phyloP scores from a whole-genome alignment of 2,797 vertebrate genomes.

The Gephyroberyx darwinii region DNA sequence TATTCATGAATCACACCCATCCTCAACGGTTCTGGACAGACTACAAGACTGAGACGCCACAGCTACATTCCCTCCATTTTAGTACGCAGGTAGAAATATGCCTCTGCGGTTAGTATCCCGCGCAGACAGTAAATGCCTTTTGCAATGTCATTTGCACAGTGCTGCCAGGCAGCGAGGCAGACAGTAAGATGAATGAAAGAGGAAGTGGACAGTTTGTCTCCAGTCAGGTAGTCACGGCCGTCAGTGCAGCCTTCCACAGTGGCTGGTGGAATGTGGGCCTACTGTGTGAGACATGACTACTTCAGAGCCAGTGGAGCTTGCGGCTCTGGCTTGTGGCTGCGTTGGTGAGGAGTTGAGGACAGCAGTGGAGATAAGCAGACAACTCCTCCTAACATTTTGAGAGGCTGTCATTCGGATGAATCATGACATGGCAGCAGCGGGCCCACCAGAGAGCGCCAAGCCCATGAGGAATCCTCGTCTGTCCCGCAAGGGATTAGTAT shows the following conservation, averaged over 20 bases:
- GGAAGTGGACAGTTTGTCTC: constrained; percentile 62
- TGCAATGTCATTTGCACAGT: constrained; percentile 46
- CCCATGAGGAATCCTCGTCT: constrained; percentile 65
- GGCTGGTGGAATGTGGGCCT: constrained; percentile 78
- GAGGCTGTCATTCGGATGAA: constrained; percentile 66
- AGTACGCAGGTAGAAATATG: constrained; percentile 71
- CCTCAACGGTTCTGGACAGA: constrained; percentile 21
- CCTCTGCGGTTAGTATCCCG: constrained; percentile 56
- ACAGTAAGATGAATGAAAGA: constrained; percentile 55
- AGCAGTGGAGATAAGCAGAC: constrained; percentile 68
- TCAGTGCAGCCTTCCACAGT: constrained; percentile 67
- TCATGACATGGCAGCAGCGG: constrained; percentile 67
- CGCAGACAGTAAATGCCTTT: constrained; percentile 60
- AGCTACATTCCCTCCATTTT: constrained; percentile 69
- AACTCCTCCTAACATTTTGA: constrained; percentile 42
- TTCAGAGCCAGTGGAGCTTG: constrained; percentile 62
- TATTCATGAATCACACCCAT: constrained; percentile 34
- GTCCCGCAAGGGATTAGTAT: constrained; percentile 62
- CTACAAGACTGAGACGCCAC: constrained; percentile 28
- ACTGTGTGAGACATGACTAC: constrained; percentile 75
- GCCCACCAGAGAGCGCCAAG: constrained; percentile 68
- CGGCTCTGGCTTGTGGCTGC: constrained; percentile 58
- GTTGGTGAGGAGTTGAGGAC: constrained; percentile 58
- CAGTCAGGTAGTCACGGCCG: constrained; percentile 62
- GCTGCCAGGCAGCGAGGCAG: constrained; percentile 55